Conservation (phyloP, 2,888 invertebrate species). For the Pollenia amentaria region DNA sequence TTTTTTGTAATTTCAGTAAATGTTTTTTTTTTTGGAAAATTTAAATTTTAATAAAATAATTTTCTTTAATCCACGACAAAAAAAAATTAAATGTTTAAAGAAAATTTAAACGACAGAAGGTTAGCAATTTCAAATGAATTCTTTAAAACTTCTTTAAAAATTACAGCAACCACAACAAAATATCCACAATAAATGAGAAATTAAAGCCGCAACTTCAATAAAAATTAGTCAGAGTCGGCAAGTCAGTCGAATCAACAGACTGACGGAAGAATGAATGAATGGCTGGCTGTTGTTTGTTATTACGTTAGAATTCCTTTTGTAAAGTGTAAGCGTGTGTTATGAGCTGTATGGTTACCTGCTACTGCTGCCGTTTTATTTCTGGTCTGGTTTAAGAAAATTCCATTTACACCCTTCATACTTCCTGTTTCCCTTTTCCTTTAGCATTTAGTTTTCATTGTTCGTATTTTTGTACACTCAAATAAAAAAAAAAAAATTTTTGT, state of each 20-base stretch:
- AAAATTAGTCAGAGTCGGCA: slow-evolving; percentile 1
- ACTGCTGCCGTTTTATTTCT: slow-evolving; percentile 50
- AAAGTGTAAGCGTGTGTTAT: slow-evolving; percentile 28
- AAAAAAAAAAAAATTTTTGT: not conserved
- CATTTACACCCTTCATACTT: slow-evolving; percentile 67
- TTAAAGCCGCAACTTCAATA: slow-evolving; percentile 34
- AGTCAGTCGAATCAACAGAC: slow-evolving; percentile 1
- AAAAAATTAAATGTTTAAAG: not conserved
- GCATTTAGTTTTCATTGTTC: not conserved
- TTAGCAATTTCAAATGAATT: slow-evolving; percentile 1
- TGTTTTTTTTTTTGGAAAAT: too few species aligned
- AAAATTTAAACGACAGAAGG: not conserved
- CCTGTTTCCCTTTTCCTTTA: slow-evolving; percentile 64
- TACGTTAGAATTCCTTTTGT: slow-evolving; percentile 21
- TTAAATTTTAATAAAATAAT: too few species aligned
- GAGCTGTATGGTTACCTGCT: slow-evolving; percentile 7
- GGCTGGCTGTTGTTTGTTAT: not conserved
- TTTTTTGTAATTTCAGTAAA: too few species aligned
- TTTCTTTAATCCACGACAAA: not conserved
- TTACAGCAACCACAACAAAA: slow-evolving; percentile 11
- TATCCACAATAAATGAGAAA: slow-evolving; percentile 35
- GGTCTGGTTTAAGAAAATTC: slow-evolving; percentile 45
- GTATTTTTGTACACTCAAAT: not conserved
- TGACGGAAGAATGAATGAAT: slow-evolving; percentile 3
- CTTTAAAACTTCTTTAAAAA: slow-evolving; percentile 11